These are phyloP conservation scores for Drosophila lacicola DNA, from an alignment of 2,888 invertebrate genomes.

Conservation along the genomic window DNA sequence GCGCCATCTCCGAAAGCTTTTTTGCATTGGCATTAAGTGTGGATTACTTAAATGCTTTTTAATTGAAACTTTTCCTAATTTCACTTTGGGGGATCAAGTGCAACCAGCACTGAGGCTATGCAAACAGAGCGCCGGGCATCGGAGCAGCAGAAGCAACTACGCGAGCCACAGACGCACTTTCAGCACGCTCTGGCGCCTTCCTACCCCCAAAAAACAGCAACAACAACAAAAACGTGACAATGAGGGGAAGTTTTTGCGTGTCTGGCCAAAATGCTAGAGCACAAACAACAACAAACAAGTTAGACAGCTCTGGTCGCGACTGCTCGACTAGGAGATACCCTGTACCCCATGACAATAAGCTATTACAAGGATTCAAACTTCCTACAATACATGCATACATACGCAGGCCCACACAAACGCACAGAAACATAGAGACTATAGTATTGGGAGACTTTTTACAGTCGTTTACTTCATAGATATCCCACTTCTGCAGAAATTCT, in stretches of 20 bases:
- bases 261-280: slow-evolving; percentile 66
- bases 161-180: slow-evolving; percentile 25
- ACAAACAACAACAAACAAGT: slow-evolving; percentile 30
- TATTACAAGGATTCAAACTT: too few species aligned
- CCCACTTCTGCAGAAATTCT: too few species aligned
- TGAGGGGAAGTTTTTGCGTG: slow-evolving; percentile 68
- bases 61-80: slow-evolving; percentile 82
- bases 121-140: slow-evolving; percentile 45
- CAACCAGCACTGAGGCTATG: slow-evolving; percentile 67
- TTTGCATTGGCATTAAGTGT: slow-evolving; percentile 71
- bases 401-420: too few species aligned
- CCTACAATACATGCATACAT: too few species aligned
- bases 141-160: slow-evolving; percentile 17
- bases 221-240: slow-evolving; percentile 23
- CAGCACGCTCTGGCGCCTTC: slow-evolving; percentile 74
- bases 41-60: slow-evolving; percentile 84
- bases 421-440: too few species aligned
- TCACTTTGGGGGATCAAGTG: slow-evolving; percentile 80
- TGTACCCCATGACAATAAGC: too few species aligned
- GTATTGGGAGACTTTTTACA: too few species aligned
- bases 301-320: neutral
- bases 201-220: slow-evolving; percentile 34
- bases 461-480: too few species aligned
- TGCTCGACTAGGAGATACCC: too few species aligned
- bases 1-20: slow-evolving; percentile 41